Conservation (phyloP, 2,113 vertebrate species). For the Calidris pygmaea region DNA sequence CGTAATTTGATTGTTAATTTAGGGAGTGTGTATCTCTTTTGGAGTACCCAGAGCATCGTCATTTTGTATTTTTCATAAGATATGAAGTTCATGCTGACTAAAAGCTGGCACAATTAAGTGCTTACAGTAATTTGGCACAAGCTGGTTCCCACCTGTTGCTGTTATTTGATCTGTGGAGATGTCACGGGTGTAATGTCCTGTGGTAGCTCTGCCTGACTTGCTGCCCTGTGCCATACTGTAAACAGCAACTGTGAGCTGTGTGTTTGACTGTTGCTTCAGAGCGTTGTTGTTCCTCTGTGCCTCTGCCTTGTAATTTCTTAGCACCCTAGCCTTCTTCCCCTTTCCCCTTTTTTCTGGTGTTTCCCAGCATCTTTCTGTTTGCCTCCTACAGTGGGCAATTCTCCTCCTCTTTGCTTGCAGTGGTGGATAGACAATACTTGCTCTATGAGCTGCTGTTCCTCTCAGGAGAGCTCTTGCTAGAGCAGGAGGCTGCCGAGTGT, state of each 20-base stretch:
- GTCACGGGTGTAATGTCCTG: background rate
- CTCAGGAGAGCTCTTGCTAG: background rate
- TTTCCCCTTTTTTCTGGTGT: background rate
- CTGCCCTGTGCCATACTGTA: background rate
- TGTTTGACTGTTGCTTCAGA: background rate
- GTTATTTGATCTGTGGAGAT: background rate
- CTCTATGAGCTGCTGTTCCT: background rate
- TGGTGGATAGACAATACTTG: background rate
- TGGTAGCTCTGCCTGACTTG: background rate
- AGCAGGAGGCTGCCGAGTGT: background rate
- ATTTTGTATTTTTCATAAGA: background rate
- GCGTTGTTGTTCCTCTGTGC: background rate
- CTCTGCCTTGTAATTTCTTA: background rate
- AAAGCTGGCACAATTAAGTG: background rate
- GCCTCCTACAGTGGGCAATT: rapidly evolving
- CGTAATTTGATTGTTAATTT: background rate
- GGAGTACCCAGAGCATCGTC: background rate
- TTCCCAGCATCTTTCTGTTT: background rate
- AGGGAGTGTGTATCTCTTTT: background rate
- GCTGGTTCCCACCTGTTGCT: background rate
- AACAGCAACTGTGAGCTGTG: background rate
- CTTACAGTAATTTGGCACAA: background rate
- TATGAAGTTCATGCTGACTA: background rate
- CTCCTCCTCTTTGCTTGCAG: rapidly evolving
- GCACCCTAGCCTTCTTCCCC: background rate